Conservation (phyloP, 1,140 invertebrate genomes). For the Protaetia brevitarsis region DNA sequence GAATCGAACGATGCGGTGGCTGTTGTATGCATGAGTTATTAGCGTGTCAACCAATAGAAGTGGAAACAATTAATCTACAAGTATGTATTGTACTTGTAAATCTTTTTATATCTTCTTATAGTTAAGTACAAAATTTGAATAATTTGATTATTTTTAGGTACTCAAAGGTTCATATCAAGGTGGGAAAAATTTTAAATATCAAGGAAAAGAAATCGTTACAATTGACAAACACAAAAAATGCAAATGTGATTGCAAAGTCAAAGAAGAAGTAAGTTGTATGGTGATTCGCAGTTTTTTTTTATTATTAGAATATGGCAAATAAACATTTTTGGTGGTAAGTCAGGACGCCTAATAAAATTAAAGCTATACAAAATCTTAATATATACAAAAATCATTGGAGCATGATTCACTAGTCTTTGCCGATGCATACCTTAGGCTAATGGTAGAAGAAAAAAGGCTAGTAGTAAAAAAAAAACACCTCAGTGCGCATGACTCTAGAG, state of each 20-base stretch:
- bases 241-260: conserved; percentile 59
- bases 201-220: conserved; percentile 49
- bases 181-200: conserved; percentile 38
- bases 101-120: no score
- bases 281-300: not conserved
- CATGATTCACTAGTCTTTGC: no score
- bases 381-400: no score
- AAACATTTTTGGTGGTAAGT: no score
- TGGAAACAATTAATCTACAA: conserved; percentile 48
- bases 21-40: conserved; percentile 63
- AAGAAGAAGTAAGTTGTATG: conserved; percentile 51
- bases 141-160: conserved; percentile 37
- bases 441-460: no score
- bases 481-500: no score
- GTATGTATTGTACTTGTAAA: conserved; percentile 37
- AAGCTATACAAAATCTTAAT: no score
- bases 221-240: conserved; percentile 62
- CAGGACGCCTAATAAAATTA: no score
- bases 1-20: conserved; percentile 66
- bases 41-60: conserved; percentile 59
- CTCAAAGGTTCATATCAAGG: conserved; percentile 47
- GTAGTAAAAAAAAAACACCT: no score
- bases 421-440: no score
- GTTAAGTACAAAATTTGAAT: not conserved
- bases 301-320: no score